Percentiles rank a stretch among this genome's conserved stretches.
phyloP scores from a whole-genome alignment of 2,113 vertebrate species.

The Ceyx cyanopectus region DNA sequence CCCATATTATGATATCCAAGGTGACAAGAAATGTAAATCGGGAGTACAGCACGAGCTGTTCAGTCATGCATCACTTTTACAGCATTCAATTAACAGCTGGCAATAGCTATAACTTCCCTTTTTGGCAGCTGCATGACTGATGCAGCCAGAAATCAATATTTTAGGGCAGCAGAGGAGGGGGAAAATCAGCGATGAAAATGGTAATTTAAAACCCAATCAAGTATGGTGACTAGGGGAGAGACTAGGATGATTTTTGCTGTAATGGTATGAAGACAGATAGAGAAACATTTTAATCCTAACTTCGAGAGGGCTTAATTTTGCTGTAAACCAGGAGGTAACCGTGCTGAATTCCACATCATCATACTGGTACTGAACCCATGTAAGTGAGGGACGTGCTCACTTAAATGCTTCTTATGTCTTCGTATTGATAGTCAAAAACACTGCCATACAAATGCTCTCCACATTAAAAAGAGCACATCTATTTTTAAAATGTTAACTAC shows the following conservation, averaged over 20 bases:
- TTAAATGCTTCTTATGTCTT: neutral
- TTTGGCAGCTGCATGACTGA: constrained; percentile 37
- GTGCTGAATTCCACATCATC: neutral
- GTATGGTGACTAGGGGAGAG: neutral
- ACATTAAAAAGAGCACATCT: neutral
- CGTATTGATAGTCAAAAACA: neutral
- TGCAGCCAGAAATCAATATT: neutral
- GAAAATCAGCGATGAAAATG: neutral
- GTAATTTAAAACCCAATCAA: constrained; percentile 55
- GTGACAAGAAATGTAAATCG: neutral
- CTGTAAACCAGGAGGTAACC: neutral
- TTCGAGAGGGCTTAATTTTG: neutral
- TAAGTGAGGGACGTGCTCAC: neutral
- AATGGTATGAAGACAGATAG: neutral
- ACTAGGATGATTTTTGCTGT: neutral
- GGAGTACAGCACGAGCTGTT: neutral
- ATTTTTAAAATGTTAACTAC: constrained; percentile 34
- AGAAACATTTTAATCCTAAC: neutral
- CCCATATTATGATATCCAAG: neutral
- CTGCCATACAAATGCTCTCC: neutral
- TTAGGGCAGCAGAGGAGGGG: neutral
- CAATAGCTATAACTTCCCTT: constrained; percentile 52
- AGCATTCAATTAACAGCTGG: constrained; percentile 49
- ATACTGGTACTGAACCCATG: neutral
- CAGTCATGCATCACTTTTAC: constrained; percentile 9